Base-by-base conservation (phyloP, 1,140 invertebrate species). In the Pseudomyrmex gracilis region DNA sequence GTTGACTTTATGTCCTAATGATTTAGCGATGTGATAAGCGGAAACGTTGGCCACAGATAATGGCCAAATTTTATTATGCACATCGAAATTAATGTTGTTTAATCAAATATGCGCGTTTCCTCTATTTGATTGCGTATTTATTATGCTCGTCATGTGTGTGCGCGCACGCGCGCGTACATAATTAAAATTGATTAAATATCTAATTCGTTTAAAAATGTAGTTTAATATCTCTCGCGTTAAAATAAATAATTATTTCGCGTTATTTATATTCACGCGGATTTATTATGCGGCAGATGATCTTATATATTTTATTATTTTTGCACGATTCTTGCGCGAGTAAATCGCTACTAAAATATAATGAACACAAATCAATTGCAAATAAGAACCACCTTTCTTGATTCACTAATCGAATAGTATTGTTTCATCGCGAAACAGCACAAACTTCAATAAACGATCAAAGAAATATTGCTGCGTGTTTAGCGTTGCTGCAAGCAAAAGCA, bases 51-150 rank as follows among this genome's bases (percentile, higher is more conserved):
- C 9, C 22, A 4, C n/a, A 64, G 24, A 47, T 63, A 17, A 64
- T n/a, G 12, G 34, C 9, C 9, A 67, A 22, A 15, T 67, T 67
- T 51, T 13, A 67, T 77, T 77, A 45, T 67, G 43, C n/a, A 13
- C 22, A 17, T 66, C 34, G n/a, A 53, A 77, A 10, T 53, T 55
- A 20, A 66, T 66, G 12, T 76, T 15, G 24, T 66, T 76, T 55
- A 43, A 3, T 9, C n/a, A 10, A 13, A 58, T 15, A 45, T 20
- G 15, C n/a, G 22, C 15, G 13, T 24, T 68, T 24, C 20, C 8
- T 73, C 17, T 45, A 51, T 73, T 60, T 60, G 60, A n/a, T 1
- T 24, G 20, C 17, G 1, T 17, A 57, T 57, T 7, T 34, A 34
- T 34, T 34, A 34, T 34, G 34, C 34, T 7, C 0, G 34, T 34